These are phyloP conservation scores for Melanotaenia maccullochi DNA, from an alignment of 2,797 vertebrate genomes.

Conservation along the genomic window DNA sequence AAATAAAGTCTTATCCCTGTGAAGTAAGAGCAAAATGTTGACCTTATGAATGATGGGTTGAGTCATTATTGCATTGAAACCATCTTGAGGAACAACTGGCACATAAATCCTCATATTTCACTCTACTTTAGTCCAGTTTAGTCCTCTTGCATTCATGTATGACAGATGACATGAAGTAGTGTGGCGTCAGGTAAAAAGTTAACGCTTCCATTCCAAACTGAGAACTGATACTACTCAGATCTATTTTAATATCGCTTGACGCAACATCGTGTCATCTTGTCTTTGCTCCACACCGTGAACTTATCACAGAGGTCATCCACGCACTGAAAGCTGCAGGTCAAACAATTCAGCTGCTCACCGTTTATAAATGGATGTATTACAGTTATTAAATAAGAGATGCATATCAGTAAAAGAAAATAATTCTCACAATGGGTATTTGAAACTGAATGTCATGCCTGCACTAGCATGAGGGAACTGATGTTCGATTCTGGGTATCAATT, in stretches of 20 bases:
- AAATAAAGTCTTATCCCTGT: constrained; percentile 6
- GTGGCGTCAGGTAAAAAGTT: constrained; percentile 24
- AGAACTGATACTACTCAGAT: constrained; percentile 13
- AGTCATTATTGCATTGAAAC: constrained; percentile 12
- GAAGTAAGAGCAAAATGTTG: neutral
- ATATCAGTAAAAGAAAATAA: neutral
- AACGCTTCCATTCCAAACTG: constrained; percentile 10
- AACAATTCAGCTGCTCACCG: neutral
- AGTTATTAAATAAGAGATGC: constrained; percentile 3
- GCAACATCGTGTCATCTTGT: constrained; percentile 1
- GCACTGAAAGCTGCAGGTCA: constrained; percentile 3
- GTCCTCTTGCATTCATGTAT: neutral
- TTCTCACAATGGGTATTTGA: constrained; percentile 14
- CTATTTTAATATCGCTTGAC: constrained; percentile 33
- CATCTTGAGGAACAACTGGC: constrained; percentile 8
- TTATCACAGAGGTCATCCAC: constrained; percentile 43
- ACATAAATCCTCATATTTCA: constrained; percentile 13
- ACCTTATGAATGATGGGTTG: constrained; percentile 21
- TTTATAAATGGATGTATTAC: neutral
- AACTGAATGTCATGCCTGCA: constrained; percentile 9
- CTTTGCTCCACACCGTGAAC: constrained; percentile 7
- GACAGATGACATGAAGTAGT: neutral
- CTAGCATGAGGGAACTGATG: neutral
- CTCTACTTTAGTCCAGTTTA: neutral
- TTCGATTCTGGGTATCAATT: neutral